Evolutionary conservation across 2,113 vertebrate genomes (phyloP).

Genomic region (Dipodomys merriami): DNA sequence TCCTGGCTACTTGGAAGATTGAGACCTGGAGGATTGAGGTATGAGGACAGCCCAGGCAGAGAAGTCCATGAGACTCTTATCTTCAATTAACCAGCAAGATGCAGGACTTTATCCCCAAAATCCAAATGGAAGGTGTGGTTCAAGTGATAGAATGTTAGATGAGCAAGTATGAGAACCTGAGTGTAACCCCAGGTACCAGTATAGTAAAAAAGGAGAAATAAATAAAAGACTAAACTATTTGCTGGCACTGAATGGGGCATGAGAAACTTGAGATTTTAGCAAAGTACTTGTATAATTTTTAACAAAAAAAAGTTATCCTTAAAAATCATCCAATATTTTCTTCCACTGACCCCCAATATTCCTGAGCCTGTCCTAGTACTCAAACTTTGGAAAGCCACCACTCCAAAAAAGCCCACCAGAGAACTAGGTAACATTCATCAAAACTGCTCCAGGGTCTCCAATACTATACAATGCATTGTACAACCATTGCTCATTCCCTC

Average conservation of each 20-base stretch:
- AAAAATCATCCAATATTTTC: not conserved
- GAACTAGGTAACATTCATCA: not conserved
- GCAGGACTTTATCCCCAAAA: no score
- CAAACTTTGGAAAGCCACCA: not conserved
- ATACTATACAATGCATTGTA: not conserved
- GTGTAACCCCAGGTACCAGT: no score
- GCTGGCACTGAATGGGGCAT: not conserved
- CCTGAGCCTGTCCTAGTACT: not conserved
- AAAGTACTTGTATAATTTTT: constrained; percentile 37
- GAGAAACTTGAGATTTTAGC: constrained; percentile 45
- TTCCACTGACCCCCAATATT: not conserved
- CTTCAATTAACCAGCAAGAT: no score
- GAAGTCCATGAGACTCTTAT: no score
- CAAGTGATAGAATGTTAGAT: no score
- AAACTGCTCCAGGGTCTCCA: not conserved
- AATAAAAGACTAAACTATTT: not conserved
- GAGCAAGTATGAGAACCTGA: no score
- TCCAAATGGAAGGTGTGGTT: no score
- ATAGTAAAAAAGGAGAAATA: no score
- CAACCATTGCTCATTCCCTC: not conserved
- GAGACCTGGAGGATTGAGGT: no score
- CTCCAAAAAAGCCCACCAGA: not conserved
- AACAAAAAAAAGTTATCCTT: constrained; percentile 22
- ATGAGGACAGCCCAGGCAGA: no score
- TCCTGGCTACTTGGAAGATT: no score